Conservation (phyloP, 1,140 invertebrate species). For the Brachionus koreanus region DNA sequence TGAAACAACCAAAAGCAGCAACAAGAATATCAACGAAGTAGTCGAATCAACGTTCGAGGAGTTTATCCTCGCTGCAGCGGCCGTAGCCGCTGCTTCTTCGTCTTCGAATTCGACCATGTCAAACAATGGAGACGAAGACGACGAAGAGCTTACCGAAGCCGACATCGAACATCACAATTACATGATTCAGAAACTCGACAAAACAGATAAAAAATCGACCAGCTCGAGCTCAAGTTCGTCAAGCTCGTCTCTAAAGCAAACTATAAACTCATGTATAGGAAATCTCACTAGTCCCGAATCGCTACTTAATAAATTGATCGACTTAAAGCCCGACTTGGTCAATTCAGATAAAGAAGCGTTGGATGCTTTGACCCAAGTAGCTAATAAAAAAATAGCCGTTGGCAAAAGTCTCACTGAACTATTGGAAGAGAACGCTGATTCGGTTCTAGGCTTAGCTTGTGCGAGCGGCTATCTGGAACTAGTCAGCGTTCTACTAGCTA, state of each 20-base stretch:
- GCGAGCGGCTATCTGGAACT: slow-evolving; percentile 63
- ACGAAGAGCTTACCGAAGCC: not conserved
- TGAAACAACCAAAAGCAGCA: not conserved
- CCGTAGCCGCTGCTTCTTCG: slow-evolving; percentile 11
- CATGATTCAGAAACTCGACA: slow-evolving; percentile 1
- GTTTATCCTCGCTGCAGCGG: slow-evolving; percentile 20
- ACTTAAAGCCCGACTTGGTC: not conserved
- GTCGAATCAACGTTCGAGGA: slow-evolving; percentile 37
- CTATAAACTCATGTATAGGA: slow-evolving; percentile 16
- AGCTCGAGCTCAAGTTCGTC: not conserved
- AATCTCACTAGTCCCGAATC: not conserved
- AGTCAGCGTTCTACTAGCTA: slow-evolving; percentile 64
- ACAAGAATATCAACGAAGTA: not conserved
- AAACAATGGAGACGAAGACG: not conserved
- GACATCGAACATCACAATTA: slow-evolving; percentile 4
- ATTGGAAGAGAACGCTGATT: slow-evolving; percentile 40
- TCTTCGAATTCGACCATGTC: not conserved
- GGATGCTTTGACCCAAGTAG: slow-evolving; percentile 10
- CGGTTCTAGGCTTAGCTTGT: slow-evolving; percentile 17
- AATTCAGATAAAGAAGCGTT: not conserved
- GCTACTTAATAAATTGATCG: not conserved
- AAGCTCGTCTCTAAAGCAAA: not conserved
- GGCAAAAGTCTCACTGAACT: slow-evolving; percentile 40
- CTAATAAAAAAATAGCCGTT: slow-evolving; percentile 39
- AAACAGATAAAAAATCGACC: not conserved